Percentiles rank a stretch among this genome's conserved stretches.
phyloP scores from a whole-genome alignment of 1,140 invertebrate genomes.

The Drosophila ananassae region DNA sequence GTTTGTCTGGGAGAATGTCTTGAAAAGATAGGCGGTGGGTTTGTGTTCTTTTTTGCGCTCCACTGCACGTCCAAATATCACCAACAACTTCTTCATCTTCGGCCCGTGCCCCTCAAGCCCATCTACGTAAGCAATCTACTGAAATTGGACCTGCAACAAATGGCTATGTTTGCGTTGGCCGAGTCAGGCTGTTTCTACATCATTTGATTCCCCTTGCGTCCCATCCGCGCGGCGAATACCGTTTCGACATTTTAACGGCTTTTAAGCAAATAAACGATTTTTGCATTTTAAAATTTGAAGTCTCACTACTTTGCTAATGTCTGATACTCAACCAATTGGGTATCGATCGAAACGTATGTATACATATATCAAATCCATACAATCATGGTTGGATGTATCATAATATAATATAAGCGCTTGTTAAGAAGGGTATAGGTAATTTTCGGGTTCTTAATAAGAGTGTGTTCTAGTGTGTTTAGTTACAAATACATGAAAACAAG shows the following conservation, averaged over 20 bases:
- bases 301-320: constrained; percentile 17
- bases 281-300: constrained; percentile 74
- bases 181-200: constrained; percentile 33
- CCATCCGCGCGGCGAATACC: constrained; percentile 21
- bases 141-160: constrained; percentile 80
- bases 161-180: constrained; percentile 77
- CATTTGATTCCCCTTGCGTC: constrained; percentile 17
- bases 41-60: constrained; percentile 68
- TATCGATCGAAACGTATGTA: constrained; percentile 27
- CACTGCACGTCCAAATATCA: constrained; percentile 78
- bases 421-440: too few species aligned
- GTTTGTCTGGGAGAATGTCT: constrained; percentile 35
- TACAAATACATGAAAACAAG: too few species aligned
- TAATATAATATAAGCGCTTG: too few species aligned
- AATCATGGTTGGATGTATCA: too few species aligned
- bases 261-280: constrained; percentile 80
- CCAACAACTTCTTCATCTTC: constrained; percentile 72
- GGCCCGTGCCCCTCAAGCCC: constrained; percentile 2
- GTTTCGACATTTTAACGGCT: constrained; percentile 76
- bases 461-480: too few species aligned
- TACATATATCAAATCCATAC: neutral
- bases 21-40: constrained; percentile 14
- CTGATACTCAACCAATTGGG: constrained; percentile 38
- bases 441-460: too few species aligned
- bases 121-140: constrained; percentile 69